Percentiles rank a stretch among this genome's conserved stretches.
Evolutionary conservation across 2,113 vertebrate species (phyloP).

Genomic region (Sebastes schlegelii): DNA sequence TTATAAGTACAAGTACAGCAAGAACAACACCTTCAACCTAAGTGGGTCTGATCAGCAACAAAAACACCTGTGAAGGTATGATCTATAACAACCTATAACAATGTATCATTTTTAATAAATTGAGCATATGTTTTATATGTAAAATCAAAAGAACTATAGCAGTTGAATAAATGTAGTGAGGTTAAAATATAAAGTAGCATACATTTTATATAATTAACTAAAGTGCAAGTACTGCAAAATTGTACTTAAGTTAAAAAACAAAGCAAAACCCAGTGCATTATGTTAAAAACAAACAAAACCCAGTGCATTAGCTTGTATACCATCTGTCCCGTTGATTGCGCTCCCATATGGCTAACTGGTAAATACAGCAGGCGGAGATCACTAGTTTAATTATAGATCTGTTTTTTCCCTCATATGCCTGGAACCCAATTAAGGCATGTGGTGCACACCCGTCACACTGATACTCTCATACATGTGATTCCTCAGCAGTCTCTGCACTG

Average conservation of each 20-base stretch:
- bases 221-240: background rate
- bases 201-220: background rate
- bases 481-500: constrained; percentile 28
- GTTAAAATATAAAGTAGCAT: background rate
- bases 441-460: background rate
- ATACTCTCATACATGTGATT: constrained; percentile 21
- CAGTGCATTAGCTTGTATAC: background rate
- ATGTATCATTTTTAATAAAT: background rate
- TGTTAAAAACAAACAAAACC: background rate
- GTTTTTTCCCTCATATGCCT: constrained; percentile 24
- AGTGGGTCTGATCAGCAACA: background rate
- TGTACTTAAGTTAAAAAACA: background rate
- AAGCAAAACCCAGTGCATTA: background rate
- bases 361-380: constrained; percentile 47
- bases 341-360: constrained; percentile 43
- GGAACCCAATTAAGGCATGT: constrained; percentile 60
- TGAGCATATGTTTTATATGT: background rate
- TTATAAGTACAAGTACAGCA: background rate
- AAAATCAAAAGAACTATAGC: background rate
- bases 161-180: background rate
- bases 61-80: too few species aligned
- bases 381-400: constrained; percentile 57
- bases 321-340: constrained; percentile 49
- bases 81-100: background rate
- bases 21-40: background rate